These are phyloP conservation scores for Typhlichthys subterraneus DNA, from an alignment of 2,797 vertebrate genomes.

Conservation along the genomic window DNA sequence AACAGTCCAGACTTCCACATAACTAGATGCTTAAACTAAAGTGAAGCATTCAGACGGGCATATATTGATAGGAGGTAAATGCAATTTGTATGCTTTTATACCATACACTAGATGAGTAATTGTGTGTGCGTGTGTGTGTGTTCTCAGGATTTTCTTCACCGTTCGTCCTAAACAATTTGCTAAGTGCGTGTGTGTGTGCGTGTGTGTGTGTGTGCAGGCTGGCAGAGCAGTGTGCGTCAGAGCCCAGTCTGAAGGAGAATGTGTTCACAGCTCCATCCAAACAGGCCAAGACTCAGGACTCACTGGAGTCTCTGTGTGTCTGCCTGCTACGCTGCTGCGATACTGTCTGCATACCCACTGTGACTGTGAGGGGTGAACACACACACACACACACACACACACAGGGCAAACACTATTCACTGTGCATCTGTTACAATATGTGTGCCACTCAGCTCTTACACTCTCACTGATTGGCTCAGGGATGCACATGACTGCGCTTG, in stretches of 20 bases:
- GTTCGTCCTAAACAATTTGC: background rate
- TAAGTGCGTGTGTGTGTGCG: background rate
- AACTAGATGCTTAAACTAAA: background rate
- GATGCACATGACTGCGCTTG: too few relatives aligned
- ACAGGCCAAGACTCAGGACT: conserved; percentile 67
- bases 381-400: conserved; percentile 5
- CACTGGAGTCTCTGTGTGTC: conserved; percentile 82
- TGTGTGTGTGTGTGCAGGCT: conserved; percentile 71
- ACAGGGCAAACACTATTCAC: conserved; percentile 1
- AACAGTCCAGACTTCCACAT: too few relatives aligned
- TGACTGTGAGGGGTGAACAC: conserved; percentile 78
- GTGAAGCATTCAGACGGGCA: background rate
- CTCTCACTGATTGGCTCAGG: background rate
- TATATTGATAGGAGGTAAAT: background rate
- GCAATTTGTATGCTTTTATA: background rate
- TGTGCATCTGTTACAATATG: background rate
- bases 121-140: conserved; percentile 23
- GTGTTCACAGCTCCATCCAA: conserved; percentile 85
- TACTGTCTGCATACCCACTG: conserved; percentile 85
- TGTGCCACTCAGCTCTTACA: background rate
- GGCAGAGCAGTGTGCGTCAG: conserved; percentile 83
- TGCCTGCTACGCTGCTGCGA: conserved; percentile 89
- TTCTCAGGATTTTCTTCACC: background rate
- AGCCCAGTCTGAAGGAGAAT: conserved; percentile 84
- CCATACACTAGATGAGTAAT: conserved; percentile 4